A percentile compares a stretch with the other conserved stretches of the same genome.
Evolutionary conservation across 53 echinoderm and acorn worm species (phyloP).

Genomic region (Actinopyga echinites): DNA sequence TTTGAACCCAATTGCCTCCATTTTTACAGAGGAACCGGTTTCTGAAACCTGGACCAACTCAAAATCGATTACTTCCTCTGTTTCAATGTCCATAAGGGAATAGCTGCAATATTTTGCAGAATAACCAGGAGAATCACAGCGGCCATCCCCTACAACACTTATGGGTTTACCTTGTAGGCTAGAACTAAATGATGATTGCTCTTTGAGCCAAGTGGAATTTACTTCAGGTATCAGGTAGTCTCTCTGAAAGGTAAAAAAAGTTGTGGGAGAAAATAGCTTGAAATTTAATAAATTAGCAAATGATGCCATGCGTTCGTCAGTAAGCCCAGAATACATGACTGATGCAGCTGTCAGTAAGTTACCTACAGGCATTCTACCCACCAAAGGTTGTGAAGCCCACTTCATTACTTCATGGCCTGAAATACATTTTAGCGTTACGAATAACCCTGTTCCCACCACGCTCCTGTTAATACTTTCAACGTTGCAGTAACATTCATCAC

Average conservation of each 20-base stretch:
- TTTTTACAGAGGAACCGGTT: no score
- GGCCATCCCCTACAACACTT: neutral
- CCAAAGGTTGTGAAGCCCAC: conserved; percentile 1
- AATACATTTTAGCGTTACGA: neutral
- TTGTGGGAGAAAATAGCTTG: neutral
- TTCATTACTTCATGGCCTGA: neutral
- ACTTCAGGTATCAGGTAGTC: conserved; percentile 15
- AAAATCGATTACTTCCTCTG: no score
- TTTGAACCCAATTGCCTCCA: no score
- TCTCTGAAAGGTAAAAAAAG: neutral
- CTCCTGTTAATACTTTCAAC: neutral
- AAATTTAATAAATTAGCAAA: conserved; percentile 6
- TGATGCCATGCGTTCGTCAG: neutral
- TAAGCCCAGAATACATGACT: conserved; percentile 1
- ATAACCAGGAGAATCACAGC: no score
- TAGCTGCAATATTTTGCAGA: no score
- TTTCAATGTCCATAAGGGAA: no score
- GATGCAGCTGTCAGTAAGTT: conserved; percentile 9
- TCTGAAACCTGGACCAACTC: no score
- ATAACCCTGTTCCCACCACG: neutral
- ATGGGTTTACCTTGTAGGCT: conserved; percentile 5
- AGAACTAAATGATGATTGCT: neutral
- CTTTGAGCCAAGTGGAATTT: conserved; percentile 12
- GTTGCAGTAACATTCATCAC: neutral
- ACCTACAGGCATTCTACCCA: conserved; percentile 6